Base-by-base conservation (phyloP, 2,113 vertebrate genomes). In the Zosterops hypoxanthus region DNA sequence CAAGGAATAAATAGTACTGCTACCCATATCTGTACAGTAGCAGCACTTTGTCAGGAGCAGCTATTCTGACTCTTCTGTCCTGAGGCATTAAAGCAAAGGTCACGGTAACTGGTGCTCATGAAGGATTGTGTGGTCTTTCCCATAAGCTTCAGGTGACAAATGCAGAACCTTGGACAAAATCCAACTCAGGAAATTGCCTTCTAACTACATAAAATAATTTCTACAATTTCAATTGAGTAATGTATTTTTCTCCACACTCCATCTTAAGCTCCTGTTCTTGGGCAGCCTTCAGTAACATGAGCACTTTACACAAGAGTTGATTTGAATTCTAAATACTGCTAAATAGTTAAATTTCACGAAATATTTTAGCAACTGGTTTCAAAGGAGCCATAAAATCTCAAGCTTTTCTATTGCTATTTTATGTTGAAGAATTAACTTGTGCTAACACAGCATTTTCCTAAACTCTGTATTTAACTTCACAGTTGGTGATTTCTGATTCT, bases 111-210 rank as follows among this genome's bases (percentile, higher is more conserved):
- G 88, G 66, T 49, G 39, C 63, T 90, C 66, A 23, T 90, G 75
- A 85, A 94, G 91, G 81, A 87, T 79, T 8, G 8, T 39, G 16
- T 69, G 84, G 44, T 33, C 92, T 92, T 91, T 82, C 82, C 73
- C 53, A 73, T 57, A 87, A 90, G 84, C 63, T 94, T 94, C 68
- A 82, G 66, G 93, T 92, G 82, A 72, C 63, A 87, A 92, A 61
- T 69, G 53, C 31, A 81, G 68, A 88, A 66, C 41, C 33, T 80
- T 94, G 86, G 90, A 64, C 31, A 94, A 83, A 94, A 88, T 93
- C 64, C 91, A 95, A 14, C 64, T 57, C 80, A 69, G 89, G 94
- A 96, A 96, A 92, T 86, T 94, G 65, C 81, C 52, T 93, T 73
- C 68, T 81, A 91, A 95, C n/a, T 65, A 59, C 15, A 47, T 56